Percentiles rank a stretch among this genome's conserved stretches.
Conservation (phyloP, 1,140 invertebrate genomes). For the Zaprionus davidi region DNA sequence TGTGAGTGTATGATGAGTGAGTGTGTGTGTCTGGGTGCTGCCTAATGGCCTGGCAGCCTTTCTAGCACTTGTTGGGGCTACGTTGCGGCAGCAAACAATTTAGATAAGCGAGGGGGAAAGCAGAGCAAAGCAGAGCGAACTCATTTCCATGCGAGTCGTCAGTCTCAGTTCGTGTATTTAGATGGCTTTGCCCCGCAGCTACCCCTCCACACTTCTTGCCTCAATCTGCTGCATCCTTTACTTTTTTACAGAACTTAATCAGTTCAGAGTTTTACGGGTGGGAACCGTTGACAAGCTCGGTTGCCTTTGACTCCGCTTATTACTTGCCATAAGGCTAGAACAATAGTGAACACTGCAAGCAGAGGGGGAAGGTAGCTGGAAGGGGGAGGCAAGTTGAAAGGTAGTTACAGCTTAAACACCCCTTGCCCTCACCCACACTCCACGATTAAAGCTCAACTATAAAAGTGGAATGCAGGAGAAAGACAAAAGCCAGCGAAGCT, state of each 20-base stretch:
- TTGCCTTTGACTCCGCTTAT: slow-evolving; percentile 2
- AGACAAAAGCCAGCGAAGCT: slow-evolving; percentile 69
- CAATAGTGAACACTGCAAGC: neutral
- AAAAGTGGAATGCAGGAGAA: slow-evolving; percentile 60
- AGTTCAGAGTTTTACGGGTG: slow-evolving; percentile 57
- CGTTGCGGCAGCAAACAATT: slow-evolving; percentile 66
- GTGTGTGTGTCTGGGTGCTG: slow-evolving; percentile 29
- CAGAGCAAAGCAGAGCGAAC: slow-evolving; percentile 36
- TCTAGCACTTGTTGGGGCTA: slow-evolving; percentile 50
- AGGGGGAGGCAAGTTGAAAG: neutral
- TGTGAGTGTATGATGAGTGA: neutral
- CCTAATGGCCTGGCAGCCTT: slow-evolving; percentile 62
- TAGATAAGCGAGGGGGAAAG: slow-evolving; percentile 61
- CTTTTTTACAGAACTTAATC: slow-evolving; percentile 50
- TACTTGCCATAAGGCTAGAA: slow-evolving; percentile 1
- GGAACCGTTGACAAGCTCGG: slow-evolving; percentile 33
- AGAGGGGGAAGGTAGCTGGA: neutral
- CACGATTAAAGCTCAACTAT: slow-evolving; percentile 75
- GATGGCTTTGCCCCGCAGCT: slow-evolving; percentile 3
- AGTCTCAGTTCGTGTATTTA: slow-evolving; percentile 8
- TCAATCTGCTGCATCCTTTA: slow-evolving; percentile 2
- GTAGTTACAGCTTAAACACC: slow-evolving; percentile 21
- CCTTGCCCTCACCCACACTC: too few relatives aligned
- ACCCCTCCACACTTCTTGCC: neutral
- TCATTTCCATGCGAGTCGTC: slow-evolving; percentile 19